Evolutionary conservation across 2,113 vertebrate species (phyloP).

Genomic region (Mustelus asterias): DNA sequence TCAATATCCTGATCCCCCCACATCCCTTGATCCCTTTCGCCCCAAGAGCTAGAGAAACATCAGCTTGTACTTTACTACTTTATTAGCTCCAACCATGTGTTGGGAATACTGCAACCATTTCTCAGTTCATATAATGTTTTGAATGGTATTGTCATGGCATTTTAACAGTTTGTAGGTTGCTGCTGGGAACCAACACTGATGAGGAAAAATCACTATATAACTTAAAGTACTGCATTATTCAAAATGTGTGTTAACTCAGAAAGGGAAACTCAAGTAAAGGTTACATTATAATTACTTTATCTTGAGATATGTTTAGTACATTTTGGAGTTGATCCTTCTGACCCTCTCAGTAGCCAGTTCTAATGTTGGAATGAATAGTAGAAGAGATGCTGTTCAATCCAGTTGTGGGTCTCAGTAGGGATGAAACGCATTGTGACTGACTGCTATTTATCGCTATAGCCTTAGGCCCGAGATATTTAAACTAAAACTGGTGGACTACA

Average conservation of each 20-base stretch:
- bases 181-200: neutral
- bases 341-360: neutral
- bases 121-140: neutral
- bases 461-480: neutral
- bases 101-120: neutral
- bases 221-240: neutral
- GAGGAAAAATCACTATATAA: neutral
- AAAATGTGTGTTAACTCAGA: neutral
- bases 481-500: neutral
- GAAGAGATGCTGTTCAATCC: neutral
- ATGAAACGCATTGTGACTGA: neutral
- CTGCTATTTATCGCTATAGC: neutral
- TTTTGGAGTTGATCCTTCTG: neutral
- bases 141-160: neutral
- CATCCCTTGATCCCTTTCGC: too few species aligned
- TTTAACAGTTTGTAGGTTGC: too few species aligned
- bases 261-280: neutral
- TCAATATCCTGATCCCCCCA: too few species aligned
- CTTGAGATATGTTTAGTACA: neutral
- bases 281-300: neutral
- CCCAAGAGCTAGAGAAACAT: neutral
- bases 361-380: neutral
- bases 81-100: neutral
- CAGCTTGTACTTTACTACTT: neutral
- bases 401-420: neutral